Conservation (phyloP, 2,888 invertebrate genomes). For the Sinhomidia bicolor region DNA sequence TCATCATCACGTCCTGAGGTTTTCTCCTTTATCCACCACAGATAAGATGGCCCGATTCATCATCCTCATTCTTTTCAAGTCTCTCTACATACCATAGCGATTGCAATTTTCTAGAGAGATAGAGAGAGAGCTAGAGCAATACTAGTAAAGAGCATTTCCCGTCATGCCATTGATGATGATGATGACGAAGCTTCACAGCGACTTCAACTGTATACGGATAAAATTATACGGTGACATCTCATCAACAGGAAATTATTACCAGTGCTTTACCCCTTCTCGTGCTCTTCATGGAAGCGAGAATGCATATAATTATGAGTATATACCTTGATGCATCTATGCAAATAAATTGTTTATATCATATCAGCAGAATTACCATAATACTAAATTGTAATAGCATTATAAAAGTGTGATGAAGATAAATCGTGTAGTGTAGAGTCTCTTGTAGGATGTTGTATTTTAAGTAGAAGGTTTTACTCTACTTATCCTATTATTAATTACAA, state of each 20-base stretch:
- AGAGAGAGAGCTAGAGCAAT: not conserved
- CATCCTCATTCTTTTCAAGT: conserved; percentile 23
- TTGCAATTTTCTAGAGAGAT: not conserved
- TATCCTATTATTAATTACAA: not conserved
- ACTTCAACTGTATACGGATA: not conserved
- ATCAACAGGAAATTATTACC: conserved; percentile 34
- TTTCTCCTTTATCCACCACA: not conserved
- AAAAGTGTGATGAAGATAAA: conserved; percentile 35
- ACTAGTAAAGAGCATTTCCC: conserved; percentile 17
- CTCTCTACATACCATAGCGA: not conserved
- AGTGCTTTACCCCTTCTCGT: not conserved
- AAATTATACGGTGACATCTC: not conserved
- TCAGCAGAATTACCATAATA: not conserved
- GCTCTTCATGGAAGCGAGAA: not conserved
- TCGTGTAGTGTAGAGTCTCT: not conserved
- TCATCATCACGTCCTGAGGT: conserved; percentile 21
- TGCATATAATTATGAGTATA: not conserved
- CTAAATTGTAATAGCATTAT: not conserved
- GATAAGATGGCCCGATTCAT: conserved; percentile 44
- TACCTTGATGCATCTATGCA: not conserved
- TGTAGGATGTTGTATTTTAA: not conserved
- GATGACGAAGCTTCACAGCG: not conserved
- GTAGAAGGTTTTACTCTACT: not conserved
- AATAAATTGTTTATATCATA: not conserved
- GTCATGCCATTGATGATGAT: conserved; percentile 9